Percentiles rank a stretch among this genome's conserved stretches.
These are phyloP conservation scores for Pipra filicauda DNA, from an alignment of 2,113 vertebrate genomes.

Conservation along the genomic window DNA sequence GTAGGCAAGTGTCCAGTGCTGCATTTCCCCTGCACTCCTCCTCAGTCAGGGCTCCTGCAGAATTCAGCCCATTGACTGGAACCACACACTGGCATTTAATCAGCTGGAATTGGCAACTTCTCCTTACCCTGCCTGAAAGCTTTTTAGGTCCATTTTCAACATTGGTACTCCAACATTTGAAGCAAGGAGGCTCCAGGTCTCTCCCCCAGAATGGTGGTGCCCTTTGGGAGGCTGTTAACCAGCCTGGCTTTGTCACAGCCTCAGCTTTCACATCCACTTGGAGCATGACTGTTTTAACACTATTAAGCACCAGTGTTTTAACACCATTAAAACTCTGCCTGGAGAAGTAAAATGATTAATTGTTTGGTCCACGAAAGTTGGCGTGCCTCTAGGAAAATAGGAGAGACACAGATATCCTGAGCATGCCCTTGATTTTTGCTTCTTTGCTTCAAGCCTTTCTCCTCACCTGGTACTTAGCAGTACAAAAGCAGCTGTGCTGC, in stretches of 20 bases:
- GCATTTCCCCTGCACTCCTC: neutral
- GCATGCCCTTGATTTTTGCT: accelerated
- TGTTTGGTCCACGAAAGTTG: neutral
- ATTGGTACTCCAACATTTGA: too few relatives aligned
- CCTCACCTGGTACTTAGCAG: neutral
- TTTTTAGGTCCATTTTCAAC: neutral
- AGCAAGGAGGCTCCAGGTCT: neutral
- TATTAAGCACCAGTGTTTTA: neutral
- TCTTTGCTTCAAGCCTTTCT: neutral
- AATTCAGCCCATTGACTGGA: neutral
- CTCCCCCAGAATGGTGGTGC: neutral
- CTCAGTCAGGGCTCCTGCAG: neutral
- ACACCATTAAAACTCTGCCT: neutral
- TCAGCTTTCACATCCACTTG: neutral
- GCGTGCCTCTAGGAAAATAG: neutral
- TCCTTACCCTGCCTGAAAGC: neutral
- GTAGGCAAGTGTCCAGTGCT: neutral
- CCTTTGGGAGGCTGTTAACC: neutral
- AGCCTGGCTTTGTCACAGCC: neutral
- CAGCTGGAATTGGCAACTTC: neutral
- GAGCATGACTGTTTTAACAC: neutral
- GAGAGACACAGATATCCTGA: neutral
- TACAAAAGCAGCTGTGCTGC: neutral
- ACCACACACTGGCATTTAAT: neutral
- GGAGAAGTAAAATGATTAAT: neutral